Percentiles rank a stretch among this genome's conserved stretches.
Evolutionary conservation across 2,888 invertebrate species (phyloP).

Genomic region (Cylloceria caligata): DNA sequence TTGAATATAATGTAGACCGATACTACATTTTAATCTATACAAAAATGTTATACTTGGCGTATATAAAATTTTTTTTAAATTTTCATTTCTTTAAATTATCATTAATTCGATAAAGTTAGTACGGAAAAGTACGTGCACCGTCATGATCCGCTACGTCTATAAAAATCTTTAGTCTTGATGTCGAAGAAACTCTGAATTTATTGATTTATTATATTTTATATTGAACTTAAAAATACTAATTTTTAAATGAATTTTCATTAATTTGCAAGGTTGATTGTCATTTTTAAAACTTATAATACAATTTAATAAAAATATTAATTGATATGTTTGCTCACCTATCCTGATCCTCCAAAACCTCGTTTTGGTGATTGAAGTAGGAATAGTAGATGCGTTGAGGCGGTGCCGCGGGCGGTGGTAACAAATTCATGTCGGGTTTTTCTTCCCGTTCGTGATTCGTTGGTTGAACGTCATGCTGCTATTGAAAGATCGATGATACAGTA

Average conservation of each 20-base stretch:
- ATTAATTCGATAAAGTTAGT: background rate
- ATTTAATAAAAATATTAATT: background rate
- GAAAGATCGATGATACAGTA: constrained; percentile 47
- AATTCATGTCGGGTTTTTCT: constrained; percentile 80
- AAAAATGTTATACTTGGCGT: background rate
- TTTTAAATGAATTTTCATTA: background rate
- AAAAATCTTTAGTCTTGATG: too few relatives aligned
- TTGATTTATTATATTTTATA: too few relatives aligned
- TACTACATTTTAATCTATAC: background rate
- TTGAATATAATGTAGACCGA: background rate
- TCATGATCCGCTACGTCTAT: too few relatives aligned
- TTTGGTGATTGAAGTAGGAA: constrained; percentile 90
- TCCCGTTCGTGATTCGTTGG: constrained; percentile 90
- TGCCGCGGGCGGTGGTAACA: constrained; percentile 79
- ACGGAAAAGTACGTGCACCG: too few relatives aligned
- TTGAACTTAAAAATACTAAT: too few relatives aligned
- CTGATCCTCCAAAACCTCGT: constrained; percentile 88
- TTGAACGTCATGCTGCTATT: constrained; percentile 85
- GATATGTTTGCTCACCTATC: constrained; percentile 84
- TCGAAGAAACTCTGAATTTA: too few relatives aligned
- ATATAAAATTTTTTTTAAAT: background rate
- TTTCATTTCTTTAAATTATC: background rate
- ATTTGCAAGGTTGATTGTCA: background rate
- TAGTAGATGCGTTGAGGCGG: constrained; percentile 87
- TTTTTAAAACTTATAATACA: background rate